Base-by-base conservation (phyloP, 1,140 invertebrate species). In the Phthorimaea operculella region DNA sequence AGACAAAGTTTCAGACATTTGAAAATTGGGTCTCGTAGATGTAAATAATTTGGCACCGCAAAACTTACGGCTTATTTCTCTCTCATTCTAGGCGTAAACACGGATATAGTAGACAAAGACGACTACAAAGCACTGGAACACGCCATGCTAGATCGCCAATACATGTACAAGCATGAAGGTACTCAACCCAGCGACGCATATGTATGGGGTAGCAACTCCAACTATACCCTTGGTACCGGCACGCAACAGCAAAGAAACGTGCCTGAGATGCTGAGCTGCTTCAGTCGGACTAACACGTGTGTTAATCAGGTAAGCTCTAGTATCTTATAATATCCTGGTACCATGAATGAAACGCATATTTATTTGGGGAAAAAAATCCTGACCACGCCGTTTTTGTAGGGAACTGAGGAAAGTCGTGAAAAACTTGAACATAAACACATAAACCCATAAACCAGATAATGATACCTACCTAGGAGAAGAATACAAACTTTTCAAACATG, bases 131-230 rank as follows among this genome's bases (percentile, higher is more conserved):
- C 83, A 0, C 52, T 85, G 1, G 85, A 87, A 18, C 79, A 85
- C 52, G 82, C 78, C 2, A 76, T 79, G 62, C 62, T 86, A 5
- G 85, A 87, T 52, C 72, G 80, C 8, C 79, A 80, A 6, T 85
- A 85, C 57, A 79, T 85, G 66, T 79, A 74, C 56, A 76, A 76
- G 36, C 59, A 72, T 3, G 62, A 61, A 0, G 60, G 64, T 8
- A 44, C 17, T 0, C 60, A 74, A 52, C 83, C 83, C 0, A 73
- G 72, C 50, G 89, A 91, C 70, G 85, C 88, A 0, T 92, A 91
- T 73, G 89, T 90, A 4, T 94, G 92, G 92, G 92, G 93, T 10
- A 88, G 87, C 52, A 94, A 94, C 75, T 86, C 87, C 7, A 94
- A 93, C 78, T 92, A 90, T 71, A 92, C 90, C 0, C 84, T 93